Percentiles rank a stretch among this genome's conserved stretches.
phyloP scores from a whole-genome alignment of 1,140 invertebrate genomes.

The Drosophila sulfurigaster region DNA sequence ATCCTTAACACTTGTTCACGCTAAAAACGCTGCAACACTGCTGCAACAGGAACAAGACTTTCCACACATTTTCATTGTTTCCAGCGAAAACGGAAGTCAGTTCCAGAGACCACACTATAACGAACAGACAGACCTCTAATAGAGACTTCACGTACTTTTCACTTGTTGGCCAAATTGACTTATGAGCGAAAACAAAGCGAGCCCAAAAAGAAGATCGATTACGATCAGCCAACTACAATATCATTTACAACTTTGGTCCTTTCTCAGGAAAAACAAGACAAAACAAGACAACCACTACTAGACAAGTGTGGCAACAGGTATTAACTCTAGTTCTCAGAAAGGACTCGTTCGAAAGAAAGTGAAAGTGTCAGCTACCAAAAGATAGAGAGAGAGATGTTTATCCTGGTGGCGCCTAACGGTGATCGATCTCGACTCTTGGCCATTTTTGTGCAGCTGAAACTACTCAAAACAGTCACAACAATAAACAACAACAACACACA shows the following conservation, averaged over 20 bases:
- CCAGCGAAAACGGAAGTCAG: constrained; percentile 71
- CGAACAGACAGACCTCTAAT: constrained; percentile 46
- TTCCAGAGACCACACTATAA: constrained; percentile 38
- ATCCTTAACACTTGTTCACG: constrained; percentile 72
- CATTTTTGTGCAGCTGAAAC: not conserved
- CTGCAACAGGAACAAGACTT: constrained; percentile 56
- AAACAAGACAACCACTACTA: not conserved
- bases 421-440: not conserved
- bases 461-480: constrained; percentile 13
- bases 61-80: constrained; percentile 66
- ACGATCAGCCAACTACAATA: constrained; percentile 56
- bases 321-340: constrained; percentile 43
- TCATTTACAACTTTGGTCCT: constrained; percentile 51
- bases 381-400: constrained; percentile 30
- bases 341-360: constrained; percentile 40
- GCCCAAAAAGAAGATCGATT: constrained; percentile 63
- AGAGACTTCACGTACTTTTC: constrained; percentile 58
- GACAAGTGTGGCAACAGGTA: constrained; percentile 52
- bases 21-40: constrained; percentile 28
- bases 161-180: constrained; percentile 69
- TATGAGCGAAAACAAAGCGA: constrained; percentile 73
- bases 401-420: constrained; percentile 56
- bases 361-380: constrained; percentile 56
- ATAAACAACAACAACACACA: constrained; percentile 27
- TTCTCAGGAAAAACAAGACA: constrained; percentile 33